Evolutionary conservation across 2,113 vertebrate genomes (phyloP), one percentile per base, ranked within the genome.

Genomic region (Eptesicus fuscus): DNA sequence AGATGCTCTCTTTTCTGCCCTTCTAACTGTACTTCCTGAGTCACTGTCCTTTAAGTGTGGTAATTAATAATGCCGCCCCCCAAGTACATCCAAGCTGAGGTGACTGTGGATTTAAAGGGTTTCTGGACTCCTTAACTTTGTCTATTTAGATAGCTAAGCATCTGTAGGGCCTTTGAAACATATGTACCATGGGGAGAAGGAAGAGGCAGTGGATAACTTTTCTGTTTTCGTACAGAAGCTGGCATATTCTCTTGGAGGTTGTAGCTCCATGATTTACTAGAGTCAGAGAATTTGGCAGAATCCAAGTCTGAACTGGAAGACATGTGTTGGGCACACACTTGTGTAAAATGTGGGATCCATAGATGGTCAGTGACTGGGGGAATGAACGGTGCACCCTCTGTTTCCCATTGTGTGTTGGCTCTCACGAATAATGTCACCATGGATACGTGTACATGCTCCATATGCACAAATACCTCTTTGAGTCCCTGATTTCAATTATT

Each of bases 121-220:
- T 73, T 65, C 3, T 88, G 28, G 53, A 40, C 23, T 82, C 80
- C 23, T 87, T 87, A 5, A 25, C 42, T 32, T 91, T 35, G 61
- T 59, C 8, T 8, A 0, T 65, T 56, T 73, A 59, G 32, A 35
- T n/a, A 73, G 18, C 9, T 42, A 30, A 70, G 16, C n/a, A 42
- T 23, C 28, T 18, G 13, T 5, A 8, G n/a, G 61, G 35, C 53
- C 74, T 77, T 77, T 65, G 69, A 47, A 92, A 83, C 11, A 2
- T 25, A 44, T 0, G 0, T 5, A 30, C 11, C 32, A 1, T n/a
- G 18, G 10, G 0, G 13, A 40, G 69, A 61, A 70, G 30, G 12
- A 1, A 73, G 69, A 32, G 37, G 1, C 40, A 61, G 47, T 9
- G 35, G 28, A 14, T 23, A 32, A 40, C 2, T 69, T 63, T 93